Percentiles rank a stretch among this genome's conserved stretches.
Conservation (phyloP, 2,888 invertebrate genomes). For the Polietes domitor region DNA sequence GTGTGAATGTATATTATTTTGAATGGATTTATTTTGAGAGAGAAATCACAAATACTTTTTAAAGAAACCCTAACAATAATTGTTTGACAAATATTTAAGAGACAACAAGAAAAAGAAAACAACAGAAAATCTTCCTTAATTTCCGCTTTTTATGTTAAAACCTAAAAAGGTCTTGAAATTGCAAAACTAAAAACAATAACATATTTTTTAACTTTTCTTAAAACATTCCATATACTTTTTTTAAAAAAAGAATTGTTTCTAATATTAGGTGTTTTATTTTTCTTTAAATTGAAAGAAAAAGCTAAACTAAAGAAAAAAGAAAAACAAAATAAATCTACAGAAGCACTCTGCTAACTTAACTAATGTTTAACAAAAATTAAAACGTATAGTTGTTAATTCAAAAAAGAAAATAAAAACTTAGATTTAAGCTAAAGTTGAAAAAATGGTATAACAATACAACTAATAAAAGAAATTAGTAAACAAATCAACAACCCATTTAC, state of each 20-base stretch:
- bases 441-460: slow-evolving; percentile 25
- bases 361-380: slow-evolving; percentile 51
- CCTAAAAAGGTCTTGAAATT: slow-evolving; percentile 37
- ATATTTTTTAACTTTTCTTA: not conserved
- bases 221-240: slow-evolving; percentile 19
- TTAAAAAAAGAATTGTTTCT: not conserved
- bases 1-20: slow-evolving; percentile 18
- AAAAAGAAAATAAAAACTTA: slow-evolving; percentile 10
- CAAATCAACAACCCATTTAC: slow-evolving; percentile 39
- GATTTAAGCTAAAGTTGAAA: slow-evolving; percentile 17
- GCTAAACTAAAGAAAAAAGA: slow-evolving; percentile 38
- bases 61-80: slow-evolving; percentile 16
- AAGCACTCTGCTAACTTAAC: slow-evolving; percentile 32
- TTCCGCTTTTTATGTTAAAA: slow-evolving; percentile 32
- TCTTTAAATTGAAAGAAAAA: slow-evolving; percentile 43
- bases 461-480: slow-evolving; percentile 11
- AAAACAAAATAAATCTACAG: slow-evolving; percentile 9
- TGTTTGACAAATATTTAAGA: slow-evolving; percentile 22
- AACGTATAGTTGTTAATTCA: slow-evolving; percentile 59
- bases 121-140: slow-evolving; percentile 32
- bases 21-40: not conserved
- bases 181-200: not conserved
- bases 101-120: not conserved
- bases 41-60: slow-evolving; percentile 21
- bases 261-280: not conserved